These are phyloP conservation scores for Spea hammondii DNA, from an alignment of 2,797 vertebrate species.

Conservation along the genomic window DNA sequence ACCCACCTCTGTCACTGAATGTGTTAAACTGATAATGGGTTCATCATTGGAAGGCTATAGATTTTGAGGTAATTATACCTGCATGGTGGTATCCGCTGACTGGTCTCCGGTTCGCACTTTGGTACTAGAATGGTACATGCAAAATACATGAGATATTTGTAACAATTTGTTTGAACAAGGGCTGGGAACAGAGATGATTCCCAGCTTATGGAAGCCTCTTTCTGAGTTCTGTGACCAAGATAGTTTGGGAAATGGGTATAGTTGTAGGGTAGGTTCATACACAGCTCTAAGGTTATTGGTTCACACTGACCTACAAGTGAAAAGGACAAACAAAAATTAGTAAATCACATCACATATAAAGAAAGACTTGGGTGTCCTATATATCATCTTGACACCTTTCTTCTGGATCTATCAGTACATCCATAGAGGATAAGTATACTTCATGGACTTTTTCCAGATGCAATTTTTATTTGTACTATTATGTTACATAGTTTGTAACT, in stretches of 20 bases:
- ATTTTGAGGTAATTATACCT: constrained; percentile 70
- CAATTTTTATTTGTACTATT: too few species aligned
- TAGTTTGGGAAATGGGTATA: constrained; percentile 87
- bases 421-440: too few species aligned
- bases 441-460: too few species aligned
- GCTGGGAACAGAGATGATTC: constrained; percentile 91
- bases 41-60: neutral
- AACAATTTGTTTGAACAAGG: constrained; percentile 93
- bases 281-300: constrained; percentile 87
- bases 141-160: constrained; percentile 97
- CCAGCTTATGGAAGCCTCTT: constrained; percentile 91
- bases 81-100: constrained; percentile 86
- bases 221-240: constrained; percentile 87
- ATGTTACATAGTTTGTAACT: too few species aligned
- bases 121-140: constrained; percentile 92
- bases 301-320: constrained; percentile 79
- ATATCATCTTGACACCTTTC: too few species aligned
- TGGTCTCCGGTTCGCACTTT: constrained; percentile 84
- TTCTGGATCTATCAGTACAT: too few species aligned
- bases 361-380: too few species aligned
- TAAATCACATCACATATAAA: too few species aligned
- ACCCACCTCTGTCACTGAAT: too few species aligned
- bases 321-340: too few species aligned
- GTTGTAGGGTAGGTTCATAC: constrained; percentile 94
- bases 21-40: too few species aligned